Percentiles rank a stretch among this genome's conserved stretches.
phyloP scores from a whole-genome alignment of 2,113 vertebrate genomes.

The Strix uralensis region DNA sequence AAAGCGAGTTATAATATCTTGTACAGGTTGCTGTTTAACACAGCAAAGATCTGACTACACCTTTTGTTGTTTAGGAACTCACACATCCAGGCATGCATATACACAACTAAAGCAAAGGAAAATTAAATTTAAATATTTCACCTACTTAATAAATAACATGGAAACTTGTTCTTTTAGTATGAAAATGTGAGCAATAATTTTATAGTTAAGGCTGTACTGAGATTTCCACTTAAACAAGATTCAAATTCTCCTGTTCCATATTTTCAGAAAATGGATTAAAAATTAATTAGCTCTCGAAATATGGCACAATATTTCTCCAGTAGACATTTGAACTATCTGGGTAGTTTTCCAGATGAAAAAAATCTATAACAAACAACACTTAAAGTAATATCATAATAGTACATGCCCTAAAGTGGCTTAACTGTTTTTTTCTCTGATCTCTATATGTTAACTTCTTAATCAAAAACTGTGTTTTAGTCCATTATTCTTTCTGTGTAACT shows the following conservation, averaged over 20 bases:
- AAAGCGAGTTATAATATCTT: neutral
- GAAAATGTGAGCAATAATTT: neutral
- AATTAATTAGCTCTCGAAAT: neutral
- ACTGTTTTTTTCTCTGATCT: neutral
- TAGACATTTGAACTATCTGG: neutral
- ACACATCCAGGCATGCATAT: neutral
- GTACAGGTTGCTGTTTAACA: neutral
- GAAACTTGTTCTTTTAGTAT: neutral
- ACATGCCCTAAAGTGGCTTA: accelerated
- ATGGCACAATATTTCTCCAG: neutral
- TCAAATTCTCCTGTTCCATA: neutral
- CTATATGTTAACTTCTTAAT: neutral
- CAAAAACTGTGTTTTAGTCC: neutral
- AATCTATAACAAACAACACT: neutral
- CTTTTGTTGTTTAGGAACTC: neutral
- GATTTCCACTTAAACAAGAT: neutral
- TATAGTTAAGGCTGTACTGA: neutral
- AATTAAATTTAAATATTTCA: neutral
- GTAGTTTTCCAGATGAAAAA: neutral
- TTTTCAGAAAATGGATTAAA: neutral
- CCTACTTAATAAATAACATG: neutral
- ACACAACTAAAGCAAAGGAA: neutral
- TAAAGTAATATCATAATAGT: neutral
- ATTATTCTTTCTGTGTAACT: neutral
- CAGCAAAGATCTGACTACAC: neutral